Base-by-base conservation (phyloP, 2,888 invertebrate genomes). In the Lampropteryx suffumata region DNA sequence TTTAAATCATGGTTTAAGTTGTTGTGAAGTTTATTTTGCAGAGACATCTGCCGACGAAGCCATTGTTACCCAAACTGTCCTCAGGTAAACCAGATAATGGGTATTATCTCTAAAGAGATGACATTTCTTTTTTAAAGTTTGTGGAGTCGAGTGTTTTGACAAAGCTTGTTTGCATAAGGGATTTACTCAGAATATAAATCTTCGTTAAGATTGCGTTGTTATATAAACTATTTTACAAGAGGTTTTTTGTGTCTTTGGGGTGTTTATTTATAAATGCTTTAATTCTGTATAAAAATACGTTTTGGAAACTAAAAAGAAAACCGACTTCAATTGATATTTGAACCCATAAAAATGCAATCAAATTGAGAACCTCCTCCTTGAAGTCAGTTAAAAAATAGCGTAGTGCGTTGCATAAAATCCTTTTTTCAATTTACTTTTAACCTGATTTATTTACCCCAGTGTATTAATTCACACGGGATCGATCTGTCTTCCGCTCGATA, bases 21-120 rank as follows among this genome's bases (percentile, higher is more conserved):
- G 79, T 79, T 78, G 79, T 80, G 71, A 82, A 87, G 86, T 87
- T 88, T 88, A 80, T 88, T 87, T 86, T 84, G 86, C 83, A 71
- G 76, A 72, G 87, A 85, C 90, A 89, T 88, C 89, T 89, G 90
- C 84, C 80, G 77, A 49, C 49, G 50, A 37, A 67, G 74, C 79
- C 64, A 81, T 88, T 88, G 87, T 87, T 75, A 70, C 62, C 63
- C 67, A 63, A 64, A 67, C 74, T 76, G 75, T 80, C 81, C 76
- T 79, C 87, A 87, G 85, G 87, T 85, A 87, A 78, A 79, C 73
- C 78, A 82, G 82, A 86, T 85, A 89, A 88, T 82, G 71, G 77
- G 80, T 69, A 79, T 87, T 85, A 85, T 85, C 85, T 84, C 70
- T 37, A 81, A 84, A 80, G 84, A 85, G 87, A 83, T 87, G 88